Conservation (phyloP, 2,888 invertebrate species). For the Metacarcinus magister region DNA sequence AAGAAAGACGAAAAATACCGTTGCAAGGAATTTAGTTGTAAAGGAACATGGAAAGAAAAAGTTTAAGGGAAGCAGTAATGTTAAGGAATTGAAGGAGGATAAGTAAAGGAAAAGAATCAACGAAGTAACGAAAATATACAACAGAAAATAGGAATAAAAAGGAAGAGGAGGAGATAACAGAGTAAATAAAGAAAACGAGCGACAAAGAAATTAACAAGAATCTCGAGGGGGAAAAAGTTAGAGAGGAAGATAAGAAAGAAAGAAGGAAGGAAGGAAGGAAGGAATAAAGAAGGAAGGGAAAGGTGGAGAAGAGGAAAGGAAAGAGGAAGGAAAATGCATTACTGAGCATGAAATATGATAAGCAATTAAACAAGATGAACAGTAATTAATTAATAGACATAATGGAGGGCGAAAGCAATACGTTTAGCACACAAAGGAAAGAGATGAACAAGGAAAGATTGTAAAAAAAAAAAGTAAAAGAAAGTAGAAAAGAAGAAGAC, state of each 20-base stretch:
- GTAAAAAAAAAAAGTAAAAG: background rate
- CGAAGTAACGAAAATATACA: background rate
- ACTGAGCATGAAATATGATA: background rate
- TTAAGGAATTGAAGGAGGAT: background rate
- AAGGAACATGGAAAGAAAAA: background rate
- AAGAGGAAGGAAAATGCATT: background rate
- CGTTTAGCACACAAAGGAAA: slow-evolving; percentile 1
- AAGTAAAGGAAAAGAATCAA: background rate
- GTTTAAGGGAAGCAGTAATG: background rate
- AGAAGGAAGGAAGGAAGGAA: background rate
- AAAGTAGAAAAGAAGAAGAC: too few species aligned
- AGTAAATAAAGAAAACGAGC: background rate
- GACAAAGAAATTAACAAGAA: background rate
- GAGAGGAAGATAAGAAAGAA: background rate
- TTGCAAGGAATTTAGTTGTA: background rate
- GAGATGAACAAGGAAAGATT: background rate
- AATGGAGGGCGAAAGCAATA: background rate
- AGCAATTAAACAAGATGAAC: background rate
- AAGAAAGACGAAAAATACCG: background rate
- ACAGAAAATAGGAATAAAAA: background rate
- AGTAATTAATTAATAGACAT: background rate
- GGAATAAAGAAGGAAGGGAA: background rate
- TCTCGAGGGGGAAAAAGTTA: background rate
- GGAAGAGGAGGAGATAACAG: background rate
- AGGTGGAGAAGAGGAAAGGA: background rate